phyloP scores from a whole-genome alignment of 2,113 vertebrate genomes.

The Nyctereutes procyonoides region DNA sequence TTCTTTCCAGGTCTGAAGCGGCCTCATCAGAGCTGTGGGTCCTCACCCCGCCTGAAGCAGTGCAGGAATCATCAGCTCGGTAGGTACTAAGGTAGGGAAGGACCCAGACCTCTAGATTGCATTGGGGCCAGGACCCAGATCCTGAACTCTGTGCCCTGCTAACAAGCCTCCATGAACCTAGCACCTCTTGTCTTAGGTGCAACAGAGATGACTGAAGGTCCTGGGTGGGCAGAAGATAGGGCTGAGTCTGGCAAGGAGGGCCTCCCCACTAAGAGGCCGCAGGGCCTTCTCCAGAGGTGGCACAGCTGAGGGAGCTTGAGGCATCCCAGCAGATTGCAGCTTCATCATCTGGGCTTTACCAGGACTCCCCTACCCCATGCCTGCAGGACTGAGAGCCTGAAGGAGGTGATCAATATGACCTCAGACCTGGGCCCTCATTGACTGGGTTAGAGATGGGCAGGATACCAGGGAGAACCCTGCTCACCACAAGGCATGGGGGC shows the following conservation, averaged over 20 bases:
- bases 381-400: background rate
- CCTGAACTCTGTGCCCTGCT: background rate
- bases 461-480: background rate
- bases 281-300: background rate
- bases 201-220: background rate
- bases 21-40: slow-evolving; percentile 35
- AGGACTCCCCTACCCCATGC: background rate
- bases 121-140: background rate
- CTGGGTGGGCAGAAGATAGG: background rate
- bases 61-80: slow-evolving; percentile 62
- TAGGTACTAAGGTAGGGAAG: background rate
- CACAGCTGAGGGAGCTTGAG: no score
- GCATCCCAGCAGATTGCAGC: background rate
- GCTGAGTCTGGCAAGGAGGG: background rate
- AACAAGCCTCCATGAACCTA: background rate
- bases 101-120: no score
- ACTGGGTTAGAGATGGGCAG: background rate
- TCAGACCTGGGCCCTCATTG: background rate
- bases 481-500: background rate
- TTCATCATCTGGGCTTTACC: background rate
- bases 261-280: background rate
- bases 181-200: background rate
- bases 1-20: slow-evolving; percentile 60
- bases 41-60: slow-evolving; percentile 53
- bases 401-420: background rate